A percentile compares a stretch with the other conserved stretches of the same genome.
Evolutionary conservation across 92 coral and sea anemone species (phyloP).

Genomic region (Zoanthus sociatus): DNA sequence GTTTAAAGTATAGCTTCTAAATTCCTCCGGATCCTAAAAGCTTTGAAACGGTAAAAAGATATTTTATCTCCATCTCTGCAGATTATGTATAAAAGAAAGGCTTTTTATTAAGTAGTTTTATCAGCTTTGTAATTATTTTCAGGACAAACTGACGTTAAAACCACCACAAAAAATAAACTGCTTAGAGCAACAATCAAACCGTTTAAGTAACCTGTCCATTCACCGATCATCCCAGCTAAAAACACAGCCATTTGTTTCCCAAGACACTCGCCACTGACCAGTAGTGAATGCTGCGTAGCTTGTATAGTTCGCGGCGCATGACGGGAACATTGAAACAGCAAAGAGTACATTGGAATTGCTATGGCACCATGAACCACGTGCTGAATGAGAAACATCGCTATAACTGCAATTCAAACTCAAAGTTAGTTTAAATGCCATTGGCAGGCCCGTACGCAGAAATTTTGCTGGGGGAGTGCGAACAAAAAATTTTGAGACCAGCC

Average conservation of each 20-base stretch:
- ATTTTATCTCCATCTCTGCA: too few species aligned
- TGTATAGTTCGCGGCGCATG: slow-evolving; percentile 72
- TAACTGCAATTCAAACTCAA: slow-evolving; percentile 16
- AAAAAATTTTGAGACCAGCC: too few species aligned
- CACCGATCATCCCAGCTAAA: slow-evolving; percentile 81
- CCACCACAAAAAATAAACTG: slow-evolving; percentile 58
- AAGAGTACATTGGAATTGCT: slow-evolving; percentile 82
- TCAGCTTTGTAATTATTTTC: slow-evolving; percentile 3
- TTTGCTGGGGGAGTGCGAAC: too few species aligned
- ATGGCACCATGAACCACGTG: slow-evolving; percentile 87
- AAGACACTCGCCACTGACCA: slow-evolving; percentile 83
- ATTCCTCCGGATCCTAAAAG: too few species aligned
- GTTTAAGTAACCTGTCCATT: slow-evolving; percentile 69
- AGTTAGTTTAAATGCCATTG: neutral
- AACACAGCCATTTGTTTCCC: slow-evolving; percentile 83
- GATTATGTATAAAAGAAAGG: too few species aligned
- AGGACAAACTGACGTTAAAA: slow-evolving; percentile 55
- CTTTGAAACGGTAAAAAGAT: too few species aligned
- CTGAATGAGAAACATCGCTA: slow-evolving; percentile 66
- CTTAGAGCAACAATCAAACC: slow-evolving; percentile 63
- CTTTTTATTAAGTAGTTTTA: neutral
- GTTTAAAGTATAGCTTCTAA: too few species aligned
- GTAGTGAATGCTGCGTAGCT: slow-evolving; percentile 83
- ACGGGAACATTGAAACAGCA: slow-evolving; percentile 77
- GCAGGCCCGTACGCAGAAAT: too few species aligned